Conservation (phyloP, 2,888 invertebrate genomes). For the Melieria omissa region DNA sequence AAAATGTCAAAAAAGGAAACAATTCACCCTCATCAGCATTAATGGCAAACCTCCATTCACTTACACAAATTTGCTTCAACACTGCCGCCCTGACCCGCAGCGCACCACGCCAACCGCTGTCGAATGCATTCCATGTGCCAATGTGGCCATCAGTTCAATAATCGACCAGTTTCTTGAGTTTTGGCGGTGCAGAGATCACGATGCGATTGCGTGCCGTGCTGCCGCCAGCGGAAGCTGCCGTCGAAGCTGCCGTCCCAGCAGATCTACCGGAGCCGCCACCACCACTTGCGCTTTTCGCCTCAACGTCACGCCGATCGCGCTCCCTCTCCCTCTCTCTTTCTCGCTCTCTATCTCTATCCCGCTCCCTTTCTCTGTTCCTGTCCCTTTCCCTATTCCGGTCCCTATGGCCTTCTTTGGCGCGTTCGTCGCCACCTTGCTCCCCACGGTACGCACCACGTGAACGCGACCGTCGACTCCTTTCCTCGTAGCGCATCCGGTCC, state of each 20-base stretch:
- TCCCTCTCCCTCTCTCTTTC: slow-evolving; percentile 43
- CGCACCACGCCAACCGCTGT: too few species aligned
- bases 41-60: too few species aligned
- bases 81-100: too few species aligned
- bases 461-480: slow-evolving; percentile 47
- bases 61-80: too few species aligned
- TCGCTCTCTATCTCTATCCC: slow-evolving; percentile 35
- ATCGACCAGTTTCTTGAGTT: slow-evolving; percentile 63
- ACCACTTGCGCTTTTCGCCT: background rate
- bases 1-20: too few species aligned
- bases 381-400: slow-evolving; percentile 45
- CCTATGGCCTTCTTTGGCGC: slow-evolving; percentile 37
- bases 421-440: slow-evolving; percentile 39
- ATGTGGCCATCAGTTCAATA: slow-evolving; percentile 47
- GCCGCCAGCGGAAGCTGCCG: slow-evolving; percentile 38
- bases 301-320: slow-evolving; percentile 36
- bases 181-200: slow-evolving; percentile 64
- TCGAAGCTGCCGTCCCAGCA: slow-evolving; percentile 29
- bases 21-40: too few species aligned
- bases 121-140: too few species aligned
- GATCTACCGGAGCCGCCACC: slow-evolving; percentile 9
- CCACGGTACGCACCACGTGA: slow-evolving; percentile 36
- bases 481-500: slow-evolving; percentile 52
- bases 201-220: slow-evolving; percentile 53
- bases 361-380: slow-evolving; percentile 42